Conservation (phyloP, 1,140 invertebrate genomes). For the Pomacea maculata region DNA sequence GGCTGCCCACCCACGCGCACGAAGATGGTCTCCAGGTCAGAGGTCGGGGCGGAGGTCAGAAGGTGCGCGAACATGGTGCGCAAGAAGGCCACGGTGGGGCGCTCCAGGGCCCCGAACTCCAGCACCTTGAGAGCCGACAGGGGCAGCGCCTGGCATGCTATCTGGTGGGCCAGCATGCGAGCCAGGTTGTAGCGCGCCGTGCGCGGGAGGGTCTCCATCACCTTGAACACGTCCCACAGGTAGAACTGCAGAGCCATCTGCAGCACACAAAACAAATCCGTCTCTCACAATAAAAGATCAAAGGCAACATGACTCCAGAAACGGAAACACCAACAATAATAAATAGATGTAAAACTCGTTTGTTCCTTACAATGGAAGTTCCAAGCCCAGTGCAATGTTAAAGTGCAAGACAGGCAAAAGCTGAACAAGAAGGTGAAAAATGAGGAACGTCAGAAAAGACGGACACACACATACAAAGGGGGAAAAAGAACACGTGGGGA, state of each 20-base stretch:
- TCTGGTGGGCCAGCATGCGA: slow-evolving; percentile 81
- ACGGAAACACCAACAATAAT: too few relatives aligned
- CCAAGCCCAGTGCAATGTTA: too few relatives aligned
- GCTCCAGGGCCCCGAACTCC: slow-evolving; percentile 82
- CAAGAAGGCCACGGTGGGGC: slow-evolving; percentile 75
- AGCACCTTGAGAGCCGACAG: slow-evolving; percentile 88
- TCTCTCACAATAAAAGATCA: not conserved
- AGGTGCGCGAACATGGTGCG: slow-evolving; percentile 77
- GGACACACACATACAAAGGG: too few relatives aligned
- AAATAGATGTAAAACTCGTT: too few relatives aligned
- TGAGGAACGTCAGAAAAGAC: too few relatives aligned
- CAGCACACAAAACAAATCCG: slow-evolving; percentile 48
- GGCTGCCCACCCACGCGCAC: slow-evolving; percentile 72
- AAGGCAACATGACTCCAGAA: too few relatives aligned
- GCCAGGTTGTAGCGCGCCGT: slow-evolving; percentile 80
- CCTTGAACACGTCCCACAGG: slow-evolving; percentile 92
- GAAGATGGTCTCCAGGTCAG: slow-evolving; percentile 74
- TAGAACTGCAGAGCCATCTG: slow-evolving; percentile 87
- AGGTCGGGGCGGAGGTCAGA: slow-evolving; percentile 71
- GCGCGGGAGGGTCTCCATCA: slow-evolving; percentile 73
- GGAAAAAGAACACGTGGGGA: too few relatives aligned
- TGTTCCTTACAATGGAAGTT: too few relatives aligned
- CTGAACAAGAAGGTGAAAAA: too few relatives aligned
- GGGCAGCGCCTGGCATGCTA: slow-evolving; percentile 80
- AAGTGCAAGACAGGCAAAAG: too few relatives aligned